These are phyloP conservation scores for Macrostomum lignano DNA, from an alignment of 1,140 invertebrate species.

Conservation along the genomic window DNA sequence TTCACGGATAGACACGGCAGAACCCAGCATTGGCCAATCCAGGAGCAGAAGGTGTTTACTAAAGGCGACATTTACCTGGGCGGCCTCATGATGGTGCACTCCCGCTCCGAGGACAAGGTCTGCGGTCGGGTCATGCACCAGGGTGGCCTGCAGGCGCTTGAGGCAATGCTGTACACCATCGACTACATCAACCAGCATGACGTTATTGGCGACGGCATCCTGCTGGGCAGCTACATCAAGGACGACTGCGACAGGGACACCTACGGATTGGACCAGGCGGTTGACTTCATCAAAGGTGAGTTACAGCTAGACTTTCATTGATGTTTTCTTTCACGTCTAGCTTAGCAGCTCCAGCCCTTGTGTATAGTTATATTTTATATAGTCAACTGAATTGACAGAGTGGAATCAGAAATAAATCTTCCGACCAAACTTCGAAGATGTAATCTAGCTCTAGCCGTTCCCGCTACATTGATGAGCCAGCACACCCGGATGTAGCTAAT, in stretches of 20 bases:
- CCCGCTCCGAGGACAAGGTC: conserved; percentile 43
- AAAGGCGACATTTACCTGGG: conserved; percentile 49
- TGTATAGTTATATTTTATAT: conserved; percentile 1
- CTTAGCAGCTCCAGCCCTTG: no score
- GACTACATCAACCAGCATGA: conserved; percentile 42
- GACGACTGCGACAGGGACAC: conserved; percentile 88
- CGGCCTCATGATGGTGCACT: conserved; percentile 77
- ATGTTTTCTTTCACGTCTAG: no score
- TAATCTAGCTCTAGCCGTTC: no score
- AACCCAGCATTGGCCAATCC: conserved; percentile 38
- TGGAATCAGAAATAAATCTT: no score
- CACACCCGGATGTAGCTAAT: no score
- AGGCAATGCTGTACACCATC: conserved; percentile 65
- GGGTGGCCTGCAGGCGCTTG: conserved; percentile 54
- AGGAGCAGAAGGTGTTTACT: conserved; percentile 48
- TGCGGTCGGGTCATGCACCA: conserved; percentile 77
- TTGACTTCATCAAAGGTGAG: conserved; percentile 85
- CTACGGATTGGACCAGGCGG: conserved; percentile 71
- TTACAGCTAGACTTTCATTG: conserved; percentile 1
- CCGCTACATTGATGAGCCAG: no score
- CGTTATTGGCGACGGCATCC: conserved; percentile 41
- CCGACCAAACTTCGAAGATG: no score
- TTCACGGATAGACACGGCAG: neutral
- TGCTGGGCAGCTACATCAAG: conserved; percentile 53
- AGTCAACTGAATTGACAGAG: neutral